A percentile compares a stretch with the other conserved stretches of the same genome.
phyloP scores from a whole-genome alignment of 2,888 invertebrate genomes.

The Oscheius sp. region DNA sequence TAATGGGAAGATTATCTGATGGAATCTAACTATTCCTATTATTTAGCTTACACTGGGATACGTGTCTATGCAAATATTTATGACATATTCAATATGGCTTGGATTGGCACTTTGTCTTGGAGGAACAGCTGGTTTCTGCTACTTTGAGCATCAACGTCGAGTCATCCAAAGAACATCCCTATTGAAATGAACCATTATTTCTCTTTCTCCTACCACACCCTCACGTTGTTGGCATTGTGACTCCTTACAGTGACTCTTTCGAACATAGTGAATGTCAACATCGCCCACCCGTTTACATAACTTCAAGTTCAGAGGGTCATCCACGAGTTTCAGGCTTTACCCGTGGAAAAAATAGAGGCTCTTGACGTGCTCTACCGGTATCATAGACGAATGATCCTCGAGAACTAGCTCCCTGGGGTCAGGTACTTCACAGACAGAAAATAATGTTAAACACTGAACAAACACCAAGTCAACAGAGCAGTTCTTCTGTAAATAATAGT shows the following conservation, averaged over 20 bases:
- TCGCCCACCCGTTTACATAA: too few species aligned
- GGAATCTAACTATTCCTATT: neutral
- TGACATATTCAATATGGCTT: constrained; percentile 30
- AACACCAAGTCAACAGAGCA: constrained; percentile 1
- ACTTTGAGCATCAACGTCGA: constrained; percentile 19
- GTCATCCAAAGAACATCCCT: neutral
- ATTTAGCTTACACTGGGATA: constrained; percentile 19
- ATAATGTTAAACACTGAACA: neutral
- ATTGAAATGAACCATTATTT: constrained; percentile 1
- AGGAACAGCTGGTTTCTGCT: constrained; percentile 29
- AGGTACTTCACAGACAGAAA: too few species aligned
- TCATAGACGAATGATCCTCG: too few species aligned
- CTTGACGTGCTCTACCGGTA: neutral
- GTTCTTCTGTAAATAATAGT: neutral
- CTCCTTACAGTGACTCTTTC: neutral
- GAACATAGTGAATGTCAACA: neutral
- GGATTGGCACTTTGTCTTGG: constrained; percentile 22
- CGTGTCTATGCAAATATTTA: constrained; percentile 20
- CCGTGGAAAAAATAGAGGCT: neutral
- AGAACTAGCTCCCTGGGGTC: too few species aligned
- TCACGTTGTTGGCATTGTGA: constrained; percentile 28
- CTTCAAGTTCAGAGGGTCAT: neutral
- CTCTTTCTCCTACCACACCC: neutral
- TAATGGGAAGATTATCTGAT: neutral
- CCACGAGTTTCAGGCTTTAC: neutral